These are phyloP conservation scores for Aramus guarauna DNA, from an alignment of 2,113 vertebrate genomes.

Conservation along the genomic window DNA sequence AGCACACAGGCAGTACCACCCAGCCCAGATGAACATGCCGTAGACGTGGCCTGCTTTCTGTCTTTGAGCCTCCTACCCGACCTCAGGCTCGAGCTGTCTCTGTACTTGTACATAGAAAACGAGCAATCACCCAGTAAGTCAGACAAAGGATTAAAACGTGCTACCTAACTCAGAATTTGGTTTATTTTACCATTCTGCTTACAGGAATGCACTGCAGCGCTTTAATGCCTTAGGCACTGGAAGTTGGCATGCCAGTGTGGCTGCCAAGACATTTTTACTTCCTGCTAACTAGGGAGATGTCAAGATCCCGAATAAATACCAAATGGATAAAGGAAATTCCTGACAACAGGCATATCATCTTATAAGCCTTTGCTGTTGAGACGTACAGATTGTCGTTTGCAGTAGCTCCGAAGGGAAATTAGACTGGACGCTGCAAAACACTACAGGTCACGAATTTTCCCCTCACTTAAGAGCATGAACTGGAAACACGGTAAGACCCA, in stretches of 20 bases:
- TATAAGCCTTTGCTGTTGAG: neutral
- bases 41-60: neutral
- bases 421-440: neutral
- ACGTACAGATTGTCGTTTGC: neutral
- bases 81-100: slow-evolving; percentile 5
- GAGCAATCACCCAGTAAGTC: neutral
- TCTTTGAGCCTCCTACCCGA: neutral
- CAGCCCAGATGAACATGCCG: neutral
- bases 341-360: neutral
- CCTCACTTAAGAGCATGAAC: neutral
- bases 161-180: neutral
- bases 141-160: neutral
- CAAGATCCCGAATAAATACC: neutral
- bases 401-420: neutral
- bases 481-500: neutral
- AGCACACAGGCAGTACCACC: neutral
- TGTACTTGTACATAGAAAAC: neutral
- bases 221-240: neutral
- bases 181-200: slow-evolving; percentile 2
- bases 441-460: neutral
- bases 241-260: neutral
- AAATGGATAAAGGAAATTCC: neutral
- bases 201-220: neutral
- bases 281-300: neutral
- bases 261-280: neutral